phyloP scores from a whole-genome alignment of 2,113 vertebrate species.

The Illadopsis cleaveri region DNA sequence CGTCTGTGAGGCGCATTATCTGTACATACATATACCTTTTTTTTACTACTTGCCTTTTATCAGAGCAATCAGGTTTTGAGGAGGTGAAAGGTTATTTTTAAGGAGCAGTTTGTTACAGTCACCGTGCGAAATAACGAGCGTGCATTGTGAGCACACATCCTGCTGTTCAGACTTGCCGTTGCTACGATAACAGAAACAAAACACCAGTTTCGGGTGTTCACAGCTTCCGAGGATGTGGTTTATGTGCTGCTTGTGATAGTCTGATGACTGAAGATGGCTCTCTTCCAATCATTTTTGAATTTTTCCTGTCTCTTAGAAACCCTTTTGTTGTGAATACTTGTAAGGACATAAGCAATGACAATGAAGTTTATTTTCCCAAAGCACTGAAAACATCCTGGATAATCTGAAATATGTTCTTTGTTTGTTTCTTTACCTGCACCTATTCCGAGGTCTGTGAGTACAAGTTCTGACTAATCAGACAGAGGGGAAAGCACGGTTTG shows the following conservation, averaged over 20 bases:
- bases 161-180: slow-evolving; percentile 22
- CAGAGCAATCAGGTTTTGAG: not conserved
- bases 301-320: slow-evolving; percentile 32
- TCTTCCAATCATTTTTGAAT: not conserved
- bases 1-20: not conserved
- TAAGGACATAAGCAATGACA: not conserved
- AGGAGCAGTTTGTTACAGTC: not conserved
- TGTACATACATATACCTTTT: not conserved
- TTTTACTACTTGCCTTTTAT: not conserved
- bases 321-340: slow-evolving; percentile 1
- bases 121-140: not conserved
- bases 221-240: slow-evolving; percentile 46
- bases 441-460: not conserved
- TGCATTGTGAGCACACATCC: not conserved
- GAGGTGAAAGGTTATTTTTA: not conserved
- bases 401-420: not conserved
- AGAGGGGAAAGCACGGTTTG: not conserved
- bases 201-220: slow-evolving; percentile 7
- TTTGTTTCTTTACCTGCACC: slow-evolving; percentile 6
- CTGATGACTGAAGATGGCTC: slow-evolving; percentile 5
- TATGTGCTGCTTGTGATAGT: not conserved
- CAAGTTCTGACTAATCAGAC: not conserved
- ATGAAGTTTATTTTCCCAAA: slow-evolving; percentile 13
- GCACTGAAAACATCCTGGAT: not conserved
- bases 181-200: slow-evolving; percentile 61